phyloP scores from a whole-genome alignment of 2,888 invertebrate species.

The Lepetodrilus schrolli region DNA sequence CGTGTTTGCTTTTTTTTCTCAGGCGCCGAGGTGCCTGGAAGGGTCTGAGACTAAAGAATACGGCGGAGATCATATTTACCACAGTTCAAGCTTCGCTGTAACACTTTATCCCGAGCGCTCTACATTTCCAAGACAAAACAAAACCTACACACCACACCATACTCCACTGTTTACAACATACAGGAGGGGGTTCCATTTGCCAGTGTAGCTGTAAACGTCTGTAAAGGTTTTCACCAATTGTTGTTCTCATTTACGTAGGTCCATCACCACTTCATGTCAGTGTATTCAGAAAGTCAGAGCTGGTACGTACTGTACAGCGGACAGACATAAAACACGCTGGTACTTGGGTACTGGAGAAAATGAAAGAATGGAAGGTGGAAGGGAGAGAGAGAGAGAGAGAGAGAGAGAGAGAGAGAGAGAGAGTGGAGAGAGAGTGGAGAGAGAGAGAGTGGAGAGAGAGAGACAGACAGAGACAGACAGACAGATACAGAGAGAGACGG shows the following conservation, averaged over 20 bases:
- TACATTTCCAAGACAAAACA: not conserved
- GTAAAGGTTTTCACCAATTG: conserved; percentile 6
- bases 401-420: not conserved
- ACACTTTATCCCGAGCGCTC: not conserved
- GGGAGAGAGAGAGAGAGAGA: not conserved
- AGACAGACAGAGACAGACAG: too few species aligned
- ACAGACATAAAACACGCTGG: too few species aligned
- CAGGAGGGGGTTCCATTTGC: conserved; percentile 1
- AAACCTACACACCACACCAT: not conserved
- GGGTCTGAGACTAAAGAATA: not conserved
- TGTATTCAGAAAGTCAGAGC: too few species aligned
- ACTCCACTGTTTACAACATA: conserved; percentile 4
- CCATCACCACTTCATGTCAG: not conserved
- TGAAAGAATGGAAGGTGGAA: not conserved
- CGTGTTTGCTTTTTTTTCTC: too few species aligned
- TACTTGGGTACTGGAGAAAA: too few species aligned
- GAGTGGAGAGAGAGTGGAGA: too few species aligned
- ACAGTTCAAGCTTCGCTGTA: not conserved
- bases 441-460: too few species aligned
- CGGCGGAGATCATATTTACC: conserved; percentile 10
- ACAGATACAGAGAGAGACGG: too few species aligned
- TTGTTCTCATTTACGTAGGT: not conserved
- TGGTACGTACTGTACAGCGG: too few species aligned
- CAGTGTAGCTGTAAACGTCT: not conserved
- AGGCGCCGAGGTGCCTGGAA: conserved; percentile 5